These are phyloP conservation scores for Dallia pectoralis DNA, from an alignment of 2,797 vertebrate species.

Conservation along the genomic window DNA sequence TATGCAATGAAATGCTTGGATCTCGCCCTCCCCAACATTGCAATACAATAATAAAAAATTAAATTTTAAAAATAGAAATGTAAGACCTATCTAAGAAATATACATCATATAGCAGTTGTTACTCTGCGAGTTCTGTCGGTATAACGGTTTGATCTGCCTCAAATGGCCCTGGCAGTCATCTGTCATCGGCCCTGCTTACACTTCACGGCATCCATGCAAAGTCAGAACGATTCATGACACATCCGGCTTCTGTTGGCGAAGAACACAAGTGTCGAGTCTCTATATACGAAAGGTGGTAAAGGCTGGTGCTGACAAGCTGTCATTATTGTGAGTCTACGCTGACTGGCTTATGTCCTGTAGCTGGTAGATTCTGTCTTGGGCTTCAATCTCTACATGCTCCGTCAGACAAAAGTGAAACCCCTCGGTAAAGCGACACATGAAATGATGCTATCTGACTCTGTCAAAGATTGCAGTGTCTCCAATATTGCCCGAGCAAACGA, in stretches of 20 bases:
- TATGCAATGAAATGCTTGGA: too few relatives aligned
- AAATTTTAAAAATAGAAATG: too few relatives aligned
- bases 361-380: neutral
- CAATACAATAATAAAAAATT: too few relatives aligned
- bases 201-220: slow-evolving; percentile 66
- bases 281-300: too few relatives aligned
- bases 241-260: slow-evolving; percentile 73
- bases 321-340: too few relatives aligned
- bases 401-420: neutral
- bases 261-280: slow-evolving; percentile 60
- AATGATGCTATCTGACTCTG: neutral
- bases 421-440: neutral
- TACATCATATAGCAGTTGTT: too few relatives aligned
- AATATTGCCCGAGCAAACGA: neutral
- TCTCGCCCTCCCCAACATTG: too few relatives aligned
- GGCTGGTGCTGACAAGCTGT: too few relatives aligned
- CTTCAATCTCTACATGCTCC: neutral
- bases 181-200: slow-evolving; percentile 49
- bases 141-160: slow-evolving; percentile 50
- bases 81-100: too few relatives aligned
- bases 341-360: too few relatives aligned
- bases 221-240: slow-evolving; percentile 67
- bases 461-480: neutral
- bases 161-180: slow-evolving; percentile 45
- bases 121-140: slow-evolving; percentile 34